Evolutionary conservation across 2,797 vertebrate species (phyloP).

Genomic region (Setipinna tenuifilis): DNA sequence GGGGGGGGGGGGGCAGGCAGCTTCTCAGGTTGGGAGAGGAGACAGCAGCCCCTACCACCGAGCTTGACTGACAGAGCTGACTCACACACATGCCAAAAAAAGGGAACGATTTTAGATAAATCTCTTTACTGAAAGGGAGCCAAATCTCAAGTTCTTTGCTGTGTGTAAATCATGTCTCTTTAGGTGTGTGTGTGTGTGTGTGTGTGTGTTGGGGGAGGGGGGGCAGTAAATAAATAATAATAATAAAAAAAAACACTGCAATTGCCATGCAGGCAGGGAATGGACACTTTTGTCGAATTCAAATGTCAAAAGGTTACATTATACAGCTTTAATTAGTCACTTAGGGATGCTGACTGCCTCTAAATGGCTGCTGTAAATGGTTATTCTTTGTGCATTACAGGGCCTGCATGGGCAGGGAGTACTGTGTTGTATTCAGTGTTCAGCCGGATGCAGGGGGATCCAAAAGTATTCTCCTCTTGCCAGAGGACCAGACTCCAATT

Average conservation of each 20-base stretch:
- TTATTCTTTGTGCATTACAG: neutral
- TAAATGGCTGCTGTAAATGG: slow-evolving; percentile 7
- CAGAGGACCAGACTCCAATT: slow-evolving; percentile 2
- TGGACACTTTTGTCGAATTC: slow-evolving; percentile 14
- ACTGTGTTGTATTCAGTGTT: neutral
- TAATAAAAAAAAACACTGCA: neutral
- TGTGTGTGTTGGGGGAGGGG: no score
- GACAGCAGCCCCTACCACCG: neutral
- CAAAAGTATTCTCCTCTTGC: neutral
- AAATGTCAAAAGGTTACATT: slow-evolving; percentile 15
- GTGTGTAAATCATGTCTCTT: neutral
- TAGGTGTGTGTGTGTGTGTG: no score
- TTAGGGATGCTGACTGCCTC: neutral
- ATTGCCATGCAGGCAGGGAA: neutral
- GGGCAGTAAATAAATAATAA: no score
- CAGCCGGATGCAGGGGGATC: neutral
- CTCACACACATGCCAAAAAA: neutral
- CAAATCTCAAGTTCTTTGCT: neutral
- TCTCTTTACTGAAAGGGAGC: neutral
- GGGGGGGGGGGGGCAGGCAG: no score
- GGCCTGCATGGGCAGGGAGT: neutral
- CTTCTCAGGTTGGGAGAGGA: neutral
- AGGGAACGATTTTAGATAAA: neutral
- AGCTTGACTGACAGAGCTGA: slow-evolving; percentile 3
- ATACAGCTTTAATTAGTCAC: slow-evolving; percentile 19